phyloP scores from a whole-genome alignment of 2,113 vertebrate genomes.

The Halcyon malimbica region DNA sequence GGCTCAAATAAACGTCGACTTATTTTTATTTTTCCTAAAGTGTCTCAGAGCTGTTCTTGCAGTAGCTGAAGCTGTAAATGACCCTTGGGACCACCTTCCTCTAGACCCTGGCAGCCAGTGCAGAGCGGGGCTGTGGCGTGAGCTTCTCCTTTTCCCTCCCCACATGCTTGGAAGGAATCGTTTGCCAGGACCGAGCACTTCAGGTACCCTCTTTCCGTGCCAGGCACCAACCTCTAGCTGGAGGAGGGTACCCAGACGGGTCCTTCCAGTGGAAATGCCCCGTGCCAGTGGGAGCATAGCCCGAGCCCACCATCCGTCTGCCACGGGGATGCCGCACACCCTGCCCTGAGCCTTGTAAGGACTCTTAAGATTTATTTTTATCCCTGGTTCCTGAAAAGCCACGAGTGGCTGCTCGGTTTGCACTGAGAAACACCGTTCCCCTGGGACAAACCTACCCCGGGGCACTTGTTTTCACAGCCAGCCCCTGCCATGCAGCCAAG shows the following conservation, averaged over 20 bases:
- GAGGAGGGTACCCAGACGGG: too few relatives aligned
- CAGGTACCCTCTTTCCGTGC: neutral
- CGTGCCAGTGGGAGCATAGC: rapidly evolving
- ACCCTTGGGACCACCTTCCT: neutral
- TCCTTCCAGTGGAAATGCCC: neutral
- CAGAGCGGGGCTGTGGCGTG: neutral
- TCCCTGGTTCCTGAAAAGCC: neutral
- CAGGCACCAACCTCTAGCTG: neutral
- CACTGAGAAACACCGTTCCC: neutral
- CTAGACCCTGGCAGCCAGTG: neutral
- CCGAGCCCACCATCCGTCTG: neutral
- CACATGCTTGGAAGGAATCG: rapidly evolving
- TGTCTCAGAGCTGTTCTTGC: slow-evolving; percentile 11
- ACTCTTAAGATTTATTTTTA: neutral
- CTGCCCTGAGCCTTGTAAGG: neutral
- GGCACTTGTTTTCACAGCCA: neutral
- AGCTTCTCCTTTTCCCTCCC: neutral
- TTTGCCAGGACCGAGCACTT: neutral
- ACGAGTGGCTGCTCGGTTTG: neutral
- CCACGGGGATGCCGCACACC: rapidly evolving
- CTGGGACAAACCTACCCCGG: neutral
- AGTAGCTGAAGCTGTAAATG: rapidly evolving
- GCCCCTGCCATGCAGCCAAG: neutral
- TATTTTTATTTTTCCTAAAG: neutral
- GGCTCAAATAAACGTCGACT: neutral